Conservation (phyloP, 2,113 vertebrate genomes). For the Globicephala melas region DNA sequence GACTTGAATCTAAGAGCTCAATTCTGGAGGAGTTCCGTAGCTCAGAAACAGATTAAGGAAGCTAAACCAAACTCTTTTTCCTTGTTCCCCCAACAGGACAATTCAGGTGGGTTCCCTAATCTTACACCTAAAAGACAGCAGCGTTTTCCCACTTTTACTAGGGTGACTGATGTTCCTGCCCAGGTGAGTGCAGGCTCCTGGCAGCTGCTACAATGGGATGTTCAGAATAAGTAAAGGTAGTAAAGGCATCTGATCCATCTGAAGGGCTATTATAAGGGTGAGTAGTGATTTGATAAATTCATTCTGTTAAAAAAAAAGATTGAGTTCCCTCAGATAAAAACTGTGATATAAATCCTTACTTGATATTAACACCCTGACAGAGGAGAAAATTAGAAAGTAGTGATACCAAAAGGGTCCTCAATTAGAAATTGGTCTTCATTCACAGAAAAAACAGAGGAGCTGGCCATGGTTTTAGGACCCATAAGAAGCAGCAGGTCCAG, state of each 20-base stretch:
- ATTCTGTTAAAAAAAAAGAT: constrained; percentile 20
- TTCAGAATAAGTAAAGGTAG: not conserved
- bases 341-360: constrained; percentile 41
- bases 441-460: not conserved
- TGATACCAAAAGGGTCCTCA: constrained; percentile 15
- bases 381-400: constrained; percentile 61
- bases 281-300: constrained; percentile 35
- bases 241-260: not conserved
- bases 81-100: not conserved
- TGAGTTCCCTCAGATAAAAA: constrained; percentile 43
- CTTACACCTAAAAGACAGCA: not conserved
- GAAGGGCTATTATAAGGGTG: not conserved
- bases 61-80: not conserved
- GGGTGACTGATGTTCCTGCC: not conserved
- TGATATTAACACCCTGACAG: constrained; percentile 32
- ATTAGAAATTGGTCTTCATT: constrained; percentile 46
- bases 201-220: not conserved
- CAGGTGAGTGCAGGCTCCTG: not conserved
- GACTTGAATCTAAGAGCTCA: not conserved
- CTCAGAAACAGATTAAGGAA: not conserved
- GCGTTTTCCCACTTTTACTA: not conserved
- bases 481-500: not conserved
- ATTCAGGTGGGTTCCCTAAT: not conserved
- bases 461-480: not conserved
- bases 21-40: not conserved